A percentile compares a stretch with the other conserved stretches of the same genome.
These are phyloP conservation scores for Myiozetetes cayanensis DNA, from an alignment of 2,113 vertebrate species.

Conservation along the genomic window DNA sequence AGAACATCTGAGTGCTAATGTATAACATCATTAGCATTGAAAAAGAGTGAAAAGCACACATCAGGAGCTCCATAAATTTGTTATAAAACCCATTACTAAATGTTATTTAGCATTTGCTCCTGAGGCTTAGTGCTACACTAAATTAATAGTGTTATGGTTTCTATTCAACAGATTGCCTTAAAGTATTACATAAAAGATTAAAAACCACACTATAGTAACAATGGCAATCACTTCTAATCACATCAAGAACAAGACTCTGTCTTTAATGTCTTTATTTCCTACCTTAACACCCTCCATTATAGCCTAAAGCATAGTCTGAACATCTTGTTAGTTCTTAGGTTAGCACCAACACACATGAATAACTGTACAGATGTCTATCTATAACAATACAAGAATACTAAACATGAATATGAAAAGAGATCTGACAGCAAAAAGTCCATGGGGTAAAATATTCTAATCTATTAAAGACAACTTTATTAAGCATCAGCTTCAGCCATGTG, in stretches of 20 bases:
- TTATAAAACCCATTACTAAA: constrained; percentile 29
- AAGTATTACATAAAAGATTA: constrained; percentile 18
- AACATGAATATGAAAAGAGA: not conserved
- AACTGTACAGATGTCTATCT: not conserved
- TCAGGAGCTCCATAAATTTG: constrained; percentile 16
- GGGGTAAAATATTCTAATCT: not conserved
- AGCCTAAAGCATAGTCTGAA: not conserved
- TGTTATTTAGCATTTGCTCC: constrained; percentile 35
- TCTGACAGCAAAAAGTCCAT: not conserved
- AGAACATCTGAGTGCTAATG: not conserved
- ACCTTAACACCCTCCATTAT: not conserved
- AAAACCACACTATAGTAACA: not conserved
- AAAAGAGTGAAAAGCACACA: not conserved
- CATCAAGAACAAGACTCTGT: not conserved
- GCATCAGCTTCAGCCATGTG: fast-evolving
- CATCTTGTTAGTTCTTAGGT: not conserved
- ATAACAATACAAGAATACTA: not conserved
- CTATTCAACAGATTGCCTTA: not conserved
- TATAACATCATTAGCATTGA: not conserved
- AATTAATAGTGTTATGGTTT: not conserved
- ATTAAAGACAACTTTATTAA: not conserved
- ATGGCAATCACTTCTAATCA: not conserved
- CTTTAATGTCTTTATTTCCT: not conserved
- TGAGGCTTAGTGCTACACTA: not conserved
- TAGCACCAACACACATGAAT: not conserved